Base-by-base conservation (phyloP, 1,140 invertebrate species). In the Papilio dardanus region DNA sequence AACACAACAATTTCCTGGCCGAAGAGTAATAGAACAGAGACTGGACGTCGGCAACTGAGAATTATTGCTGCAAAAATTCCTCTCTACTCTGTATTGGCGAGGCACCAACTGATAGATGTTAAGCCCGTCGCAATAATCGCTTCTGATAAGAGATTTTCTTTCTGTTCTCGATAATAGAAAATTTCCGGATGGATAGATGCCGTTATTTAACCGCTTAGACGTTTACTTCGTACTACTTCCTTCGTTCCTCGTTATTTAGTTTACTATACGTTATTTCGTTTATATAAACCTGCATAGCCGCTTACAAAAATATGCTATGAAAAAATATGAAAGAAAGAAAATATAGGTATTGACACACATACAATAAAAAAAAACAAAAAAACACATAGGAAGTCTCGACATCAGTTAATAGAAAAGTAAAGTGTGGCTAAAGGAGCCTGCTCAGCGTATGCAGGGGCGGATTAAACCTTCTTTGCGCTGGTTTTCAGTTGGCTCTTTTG, bases 141-240 rank as follows among this genome's bases (percentile, higher is more conserved):
- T 89, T 82, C 78, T 87, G 87, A 88, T 88, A 87, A 88, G 84
- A 86, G 86, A 89, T 90, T 91, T 91, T 86, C 85, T 86, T 85
- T 85, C 83, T 81, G 87, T 86, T 83, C 84, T 68, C 79, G 76
- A 86, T 90, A 92, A 91, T 90, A 83, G 87, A 84, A 91, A 90
- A 82, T 88, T 89, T 91, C 86, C 88, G 88, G 86, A 88, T 87
- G 84, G 81, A 58, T 82, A 83, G 71, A 75, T 84, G 76, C 79
- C 78, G 76, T 82, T 87, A 89, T 91, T 86, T 89, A 85, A 91
- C 77, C 86, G 87, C 83, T 86, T 86, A 86, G 87, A 80, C 82
- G 85, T 81, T 82, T 82, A 74, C 33, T n/a, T 37, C n/a, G 81
- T 82, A 74, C 33, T n/a, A 28, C n/a, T n/a, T 24, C 40, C 71